Conservation (phyloP, 2,113 vertebrate genomes). For the Garra rufa region DNA sequence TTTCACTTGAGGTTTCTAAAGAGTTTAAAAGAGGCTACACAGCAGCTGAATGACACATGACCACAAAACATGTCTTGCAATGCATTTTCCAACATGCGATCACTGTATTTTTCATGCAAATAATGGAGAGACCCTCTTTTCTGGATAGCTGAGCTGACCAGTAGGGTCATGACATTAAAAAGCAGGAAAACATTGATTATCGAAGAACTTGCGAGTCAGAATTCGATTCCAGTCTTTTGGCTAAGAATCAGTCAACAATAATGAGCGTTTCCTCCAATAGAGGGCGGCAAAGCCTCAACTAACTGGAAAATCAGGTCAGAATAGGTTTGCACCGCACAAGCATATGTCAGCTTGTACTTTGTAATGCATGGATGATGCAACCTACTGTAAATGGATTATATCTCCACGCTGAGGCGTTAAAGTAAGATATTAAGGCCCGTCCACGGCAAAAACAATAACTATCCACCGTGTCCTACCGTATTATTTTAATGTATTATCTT, state of each 20-base stretch:
- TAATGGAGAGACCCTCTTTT: conserved; percentile 1
- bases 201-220: conserved; percentile 9
- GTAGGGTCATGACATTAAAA: conserved; percentile 10
- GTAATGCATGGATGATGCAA: conserved; percentile 11
- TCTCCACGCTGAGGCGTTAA: neutral
- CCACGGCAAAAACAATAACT: neutral
- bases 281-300: conserved; percentile 12
- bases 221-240: neutral
- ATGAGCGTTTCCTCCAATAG: conserved; percentile 11
- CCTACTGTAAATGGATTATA: neutral
- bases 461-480: too few relatives aligned
- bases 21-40: conserved; percentile 42
- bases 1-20: conserved; percentile 48
- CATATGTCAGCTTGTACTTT: neutral
- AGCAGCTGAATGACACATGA: conserved; percentile 54
- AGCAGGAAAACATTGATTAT: conserved; percentile 22
- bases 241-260: neutral
- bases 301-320: neutral
- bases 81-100: conserved; percentile 50
- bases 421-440: neutral
- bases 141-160: conserved; percentile 26
- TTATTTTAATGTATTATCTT: too few relatives aligned
- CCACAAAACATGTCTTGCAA: conserved; percentile 39
- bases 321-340: conserved; percentile 1
- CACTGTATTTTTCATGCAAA: conserved; percentile 53